Evolutionary conservation across 2,888 invertebrate genomes (phyloP).

Genomic region (Caenorhabditis sinica): DNA sequence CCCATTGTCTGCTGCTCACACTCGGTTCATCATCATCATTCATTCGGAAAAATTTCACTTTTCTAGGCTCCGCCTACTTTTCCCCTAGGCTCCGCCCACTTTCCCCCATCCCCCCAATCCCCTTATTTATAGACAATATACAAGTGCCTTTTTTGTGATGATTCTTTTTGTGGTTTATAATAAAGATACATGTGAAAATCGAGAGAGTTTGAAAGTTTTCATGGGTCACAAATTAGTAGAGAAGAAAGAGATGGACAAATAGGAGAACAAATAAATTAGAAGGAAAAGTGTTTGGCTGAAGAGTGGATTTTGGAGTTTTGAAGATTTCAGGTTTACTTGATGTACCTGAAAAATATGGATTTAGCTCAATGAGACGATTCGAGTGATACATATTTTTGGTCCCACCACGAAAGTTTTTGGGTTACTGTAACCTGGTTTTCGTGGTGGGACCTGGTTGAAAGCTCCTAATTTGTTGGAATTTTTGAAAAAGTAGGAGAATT

Average conservation of each 20-base stretch:
- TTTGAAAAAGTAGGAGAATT: no score
- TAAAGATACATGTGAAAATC: conserved; percentile 32
- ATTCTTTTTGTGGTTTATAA: conserved; percentile 24
- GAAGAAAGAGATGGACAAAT: background rate
- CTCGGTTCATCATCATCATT: conserved; percentile 25
- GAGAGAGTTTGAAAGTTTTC: conserved; percentile 9
- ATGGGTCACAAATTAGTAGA: background rate
- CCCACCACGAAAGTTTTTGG: background rate
- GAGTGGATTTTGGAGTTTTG: background rate
- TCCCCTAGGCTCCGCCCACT: no score
- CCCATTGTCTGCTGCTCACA: conserved; percentile 14
- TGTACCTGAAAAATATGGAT: conserved; percentile 5
- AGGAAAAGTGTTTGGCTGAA: background rate
- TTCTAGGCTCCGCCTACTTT: background rate
- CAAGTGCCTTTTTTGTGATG: background rate
- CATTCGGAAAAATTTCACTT: conserved; percentile 22
- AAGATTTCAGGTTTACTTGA: background rate
- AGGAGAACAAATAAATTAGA: background rate
- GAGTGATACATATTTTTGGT: background rate
- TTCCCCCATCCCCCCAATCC: no score
- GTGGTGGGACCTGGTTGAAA: background rate
- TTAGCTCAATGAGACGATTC: background rate
- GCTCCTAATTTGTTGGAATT: no score
- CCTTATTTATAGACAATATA: no score
- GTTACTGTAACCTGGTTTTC: conserved; percentile 3